Percentiles rank a stretch among this genome's conserved stretches.
Conservation (phyloP, 2,888 invertebrate species). For the Chouioia cunea region DNA sequence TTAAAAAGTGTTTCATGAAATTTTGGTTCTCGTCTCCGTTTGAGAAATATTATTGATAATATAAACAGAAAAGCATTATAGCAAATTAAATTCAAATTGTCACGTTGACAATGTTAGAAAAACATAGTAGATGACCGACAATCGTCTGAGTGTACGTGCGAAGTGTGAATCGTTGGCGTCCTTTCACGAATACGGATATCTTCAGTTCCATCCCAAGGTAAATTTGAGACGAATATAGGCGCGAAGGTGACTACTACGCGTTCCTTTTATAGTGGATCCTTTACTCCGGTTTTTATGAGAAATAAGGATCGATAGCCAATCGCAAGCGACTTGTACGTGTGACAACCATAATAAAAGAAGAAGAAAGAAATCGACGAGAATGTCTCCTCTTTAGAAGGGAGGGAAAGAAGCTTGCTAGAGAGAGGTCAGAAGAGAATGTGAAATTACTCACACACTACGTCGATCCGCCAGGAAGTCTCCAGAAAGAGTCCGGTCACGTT, state of each 20-base stretch:
- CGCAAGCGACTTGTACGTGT: conserved; percentile 46
- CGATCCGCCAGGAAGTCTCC: conserved; percentile 89
- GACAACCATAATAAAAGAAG: conserved; percentile 42
- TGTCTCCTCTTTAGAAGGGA: conserved; percentile 19
- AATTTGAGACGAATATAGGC: conserved; percentile 33
- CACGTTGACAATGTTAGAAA: no score
- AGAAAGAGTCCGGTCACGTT: conserved; percentile 86
- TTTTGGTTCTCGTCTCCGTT: no score
- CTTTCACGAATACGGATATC: conserved; percentile 30
- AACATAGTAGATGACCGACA: no score
- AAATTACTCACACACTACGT: conserved; percentile 88
- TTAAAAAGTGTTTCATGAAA: no score
- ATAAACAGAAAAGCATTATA: no score
- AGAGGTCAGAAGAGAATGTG: conserved; percentile 34
- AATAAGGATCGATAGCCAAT: conserved; percentile 52
- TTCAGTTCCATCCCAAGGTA: conserved; percentile 6
- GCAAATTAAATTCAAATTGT: no score
- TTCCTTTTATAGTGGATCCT: conserved; percentile 51
- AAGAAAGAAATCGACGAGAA: conserved; percentile 22
- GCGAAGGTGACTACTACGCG: not conserved
- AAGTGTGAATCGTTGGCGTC: not conserved
- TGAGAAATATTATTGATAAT: no score
- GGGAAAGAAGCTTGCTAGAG: conserved; percentile 1
- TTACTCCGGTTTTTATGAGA: conserved; percentile 49
- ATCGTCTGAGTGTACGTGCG: no score